phyloP scores from a whole-genome alignment of 2,888 invertebrate genomes.

The Pterobdella sp. region DNA sequence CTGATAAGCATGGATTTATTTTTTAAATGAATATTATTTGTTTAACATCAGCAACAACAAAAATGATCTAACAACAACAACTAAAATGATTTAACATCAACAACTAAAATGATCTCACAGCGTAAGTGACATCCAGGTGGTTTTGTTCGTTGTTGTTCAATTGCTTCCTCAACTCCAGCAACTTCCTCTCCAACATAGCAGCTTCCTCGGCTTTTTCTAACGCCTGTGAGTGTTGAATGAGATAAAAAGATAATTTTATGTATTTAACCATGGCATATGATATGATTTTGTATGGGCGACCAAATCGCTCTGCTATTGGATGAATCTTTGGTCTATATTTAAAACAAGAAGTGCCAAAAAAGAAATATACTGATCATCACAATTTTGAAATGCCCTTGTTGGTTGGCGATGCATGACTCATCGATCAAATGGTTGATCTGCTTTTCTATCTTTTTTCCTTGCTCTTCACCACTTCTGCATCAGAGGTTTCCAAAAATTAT shows the following conservation, averaged over 20 bases:
- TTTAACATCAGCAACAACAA: neutral
- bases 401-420: slow-evolving; percentile 71
- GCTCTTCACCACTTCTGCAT: slow-evolving; percentile 72
- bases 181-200: slow-evolving; percentile 77
- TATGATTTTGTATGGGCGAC: no score
- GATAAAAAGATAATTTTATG: no score
- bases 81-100: no score
- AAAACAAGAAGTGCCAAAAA: no score
- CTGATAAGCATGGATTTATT: no score
- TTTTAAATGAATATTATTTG: no score
- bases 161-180: slow-evolving; percentile 85
- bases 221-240: no score
- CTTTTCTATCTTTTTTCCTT: slow-evolving; percentile 76
- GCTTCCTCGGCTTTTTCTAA: slow-evolving; percentile 92
- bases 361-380: slow-evolving; percentile 44
- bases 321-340: no score
- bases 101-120: slow-evolving; percentile 57
- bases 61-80: neutral
- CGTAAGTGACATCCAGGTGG: slow-evolving; percentile 89
- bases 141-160: slow-evolving; percentile 70
- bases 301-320: slow-evolving; percentile 29
- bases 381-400: slow-evolving; percentile 59
- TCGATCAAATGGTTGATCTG: slow-evolving; percentile 82
- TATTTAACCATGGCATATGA: no score
- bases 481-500: slow-evolving; percentile 7